Evolutionary conservation across 2,888 invertebrate species (phyloP), one percentile per base, ranked within the genome.

Genomic region (Polymixis lichenea): DNA sequence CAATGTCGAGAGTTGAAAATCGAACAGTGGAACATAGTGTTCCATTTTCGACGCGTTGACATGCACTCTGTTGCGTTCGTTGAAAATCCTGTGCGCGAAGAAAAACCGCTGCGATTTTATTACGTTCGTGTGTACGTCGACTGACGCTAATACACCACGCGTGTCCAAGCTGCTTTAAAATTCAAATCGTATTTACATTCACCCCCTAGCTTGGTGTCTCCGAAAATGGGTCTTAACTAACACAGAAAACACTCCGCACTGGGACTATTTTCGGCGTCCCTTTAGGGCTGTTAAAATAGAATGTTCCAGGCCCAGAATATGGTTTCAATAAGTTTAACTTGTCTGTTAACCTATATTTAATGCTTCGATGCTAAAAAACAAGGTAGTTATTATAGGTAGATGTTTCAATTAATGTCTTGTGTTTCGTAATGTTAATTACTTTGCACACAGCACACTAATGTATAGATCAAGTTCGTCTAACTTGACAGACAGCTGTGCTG

Each of bases 141-240:
- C 43, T 46, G 13, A 46, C 38, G 68, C 74, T 81, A 77, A 77
- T 83, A 88, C 78, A 80, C 78, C 84, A 85, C 80, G 86, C 88
- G 82, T 87, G 86, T 83, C 84, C 85, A 86, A 81, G 83, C 87
- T 91, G 87, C 90, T 96, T 93, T 93, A 95, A 95, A 94, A 95
- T 95, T 95, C 93, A 95, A 94, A 94, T 92, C 93, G 92, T 95
- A 93, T 95, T 95, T 95, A 94, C 94, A 95, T 95, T 94, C 95
- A 93, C 91, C 93, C 93, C 91, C 88, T 88, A 90, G 88, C 86
- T 89, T 85, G 88, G 88, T 90, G 91, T 91, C 90, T 87, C 90
- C 91, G 88, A 93, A 94, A 94, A 93, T 91, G 93, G 91, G 90
- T 89, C 92, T 92, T 92, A 90, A 90, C 90, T 92, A 92, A 93